A percentile compares a stretch with the other conserved stretches of the same genome.
phyloP scores from a whole-genome alignment of 2,888 invertebrate genomes.

The Pasiphila rectangulata region DNA sequence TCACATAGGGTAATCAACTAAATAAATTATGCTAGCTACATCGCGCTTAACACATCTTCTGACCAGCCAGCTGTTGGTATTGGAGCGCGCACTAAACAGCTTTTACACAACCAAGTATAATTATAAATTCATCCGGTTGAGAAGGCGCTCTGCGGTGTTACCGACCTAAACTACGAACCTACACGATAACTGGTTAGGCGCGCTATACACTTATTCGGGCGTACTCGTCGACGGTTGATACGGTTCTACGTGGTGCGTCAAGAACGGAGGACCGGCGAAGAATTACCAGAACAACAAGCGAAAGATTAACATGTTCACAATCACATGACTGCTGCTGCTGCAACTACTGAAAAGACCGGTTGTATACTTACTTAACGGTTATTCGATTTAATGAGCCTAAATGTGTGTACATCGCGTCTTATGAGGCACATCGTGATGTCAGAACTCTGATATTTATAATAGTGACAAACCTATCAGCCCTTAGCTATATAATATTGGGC shows the following conservation, averaged over 20 bases:
- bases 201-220: neutral
- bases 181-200: slow-evolving; percentile 45
- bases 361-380: too few relatives aligned
- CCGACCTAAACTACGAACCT: slow-evolving; percentile 40
- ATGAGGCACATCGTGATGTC: slow-evolving; percentile 71
- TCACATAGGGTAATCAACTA: slow-evolving; percentile 57
- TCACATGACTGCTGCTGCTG: too few relatives aligned
- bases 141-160: slow-evolving; percentile 50
- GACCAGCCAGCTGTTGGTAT: slow-evolving; percentile 4
- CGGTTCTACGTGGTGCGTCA: too few relatives aligned
- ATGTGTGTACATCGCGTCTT: neutral
- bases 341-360: too few relatives aligned
- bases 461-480: slow-evolving; percentile 1
- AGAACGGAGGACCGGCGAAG: too few relatives aligned
- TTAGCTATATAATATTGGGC: too few relatives aligned
- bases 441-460: slow-evolving; percentile 29
- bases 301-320: too few relatives aligned
- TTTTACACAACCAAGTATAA: slow-evolving; percentile 25
- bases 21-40: slow-evolving; percentile 63
- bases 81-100: neutral
- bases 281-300: too few relatives aligned
- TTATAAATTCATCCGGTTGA: slow-evolving; percentile 34
- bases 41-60: slow-evolving; percentile 12
- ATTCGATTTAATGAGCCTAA: too few relatives aligned
- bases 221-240: too few relatives aligned